These are phyloP conservation scores for Addax nasomaculatus DNA, from an alignment of 2,113 vertebrate genomes.

Conservation along the genomic window DNA sequence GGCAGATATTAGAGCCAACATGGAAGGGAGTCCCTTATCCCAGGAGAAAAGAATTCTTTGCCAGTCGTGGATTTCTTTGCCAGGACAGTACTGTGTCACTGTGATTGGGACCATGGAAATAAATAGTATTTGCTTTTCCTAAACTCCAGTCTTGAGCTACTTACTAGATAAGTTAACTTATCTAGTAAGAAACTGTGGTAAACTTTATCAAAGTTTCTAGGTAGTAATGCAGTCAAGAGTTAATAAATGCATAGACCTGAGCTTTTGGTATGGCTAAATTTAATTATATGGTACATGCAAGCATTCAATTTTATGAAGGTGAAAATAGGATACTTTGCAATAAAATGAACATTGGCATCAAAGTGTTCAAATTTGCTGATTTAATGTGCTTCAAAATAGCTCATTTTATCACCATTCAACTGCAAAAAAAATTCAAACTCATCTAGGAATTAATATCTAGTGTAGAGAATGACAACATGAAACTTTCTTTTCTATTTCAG, in stretches of 20 bases:
- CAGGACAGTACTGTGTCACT: not conserved
- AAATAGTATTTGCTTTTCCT: not conserved
- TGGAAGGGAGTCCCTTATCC: not conserved
- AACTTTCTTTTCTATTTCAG: constrained; percentile 25
- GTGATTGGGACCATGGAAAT: not conserved
- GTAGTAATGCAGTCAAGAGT: constrained; percentile 65
- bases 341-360: constrained; percentile 73
- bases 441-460: constrained; percentile 51
- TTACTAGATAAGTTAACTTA: not conserved
- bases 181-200: constrained; percentile 22
- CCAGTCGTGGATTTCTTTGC: not conserved
- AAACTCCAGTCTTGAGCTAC: not conserved
- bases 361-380: constrained; percentile 74
- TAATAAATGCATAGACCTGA: constrained; percentile 72
- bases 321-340: constrained; percentile 75
- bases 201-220: constrained; percentile 70
- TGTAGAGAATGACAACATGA: constrained; percentile 39
- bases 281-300: constrained; percentile 79
- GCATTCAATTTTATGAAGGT: constrained; percentile 81
- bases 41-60: not conserved
- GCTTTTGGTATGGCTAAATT: constrained; percentile 74
- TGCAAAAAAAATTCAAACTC: constrained; percentile 62
- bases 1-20: not conserved
- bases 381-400: constrained; percentile 74
- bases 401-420: constrained; percentile 72